These are phyloP conservation scores for Cygnus buccinator DNA, from an alignment of 2,113 vertebrate genomes.

Conservation along the genomic window DNA sequence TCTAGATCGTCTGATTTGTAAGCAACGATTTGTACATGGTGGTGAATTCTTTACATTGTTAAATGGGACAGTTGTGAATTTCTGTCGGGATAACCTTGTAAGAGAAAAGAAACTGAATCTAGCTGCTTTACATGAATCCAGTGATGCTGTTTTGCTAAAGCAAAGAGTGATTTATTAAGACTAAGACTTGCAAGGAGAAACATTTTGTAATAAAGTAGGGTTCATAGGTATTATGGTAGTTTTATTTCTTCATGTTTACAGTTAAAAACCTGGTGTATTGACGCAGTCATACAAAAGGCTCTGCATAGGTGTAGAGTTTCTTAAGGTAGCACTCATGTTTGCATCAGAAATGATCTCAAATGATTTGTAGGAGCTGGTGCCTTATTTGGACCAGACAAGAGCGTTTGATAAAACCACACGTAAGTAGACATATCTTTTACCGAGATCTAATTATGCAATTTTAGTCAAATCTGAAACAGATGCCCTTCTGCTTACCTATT, in stretches of 20 bases:
- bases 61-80: constrained; percentile 28
- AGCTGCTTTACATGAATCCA: background rate
- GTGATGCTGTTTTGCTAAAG: background rate
- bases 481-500: constrained; percentile 77
- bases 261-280: background rate
- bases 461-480: constrained; percentile 81
- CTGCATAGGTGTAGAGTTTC: background rate
- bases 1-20: constrained; percentile 43
- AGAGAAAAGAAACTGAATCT: background rate
- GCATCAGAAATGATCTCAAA: background rate
- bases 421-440: constrained; percentile 67
- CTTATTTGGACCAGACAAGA: background rate
- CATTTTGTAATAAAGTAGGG: background rate
- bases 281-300: background rate
- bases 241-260: background rate
- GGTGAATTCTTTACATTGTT: constrained; percentile 42
- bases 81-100: background rate
- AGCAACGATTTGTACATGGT: background rate
- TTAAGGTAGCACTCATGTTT: background rate
- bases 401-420: constrained; percentile 19
- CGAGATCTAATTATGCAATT: constrained; percentile 80
- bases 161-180: background rate
- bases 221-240: background rate
- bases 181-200: background rate
- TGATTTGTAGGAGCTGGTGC: background rate